Evolutionary conservation across 2,113 vertebrate genomes (phyloP), one percentile per base, ranked within the genome.

Genomic region (Arvicanthis niloticus): DNA sequence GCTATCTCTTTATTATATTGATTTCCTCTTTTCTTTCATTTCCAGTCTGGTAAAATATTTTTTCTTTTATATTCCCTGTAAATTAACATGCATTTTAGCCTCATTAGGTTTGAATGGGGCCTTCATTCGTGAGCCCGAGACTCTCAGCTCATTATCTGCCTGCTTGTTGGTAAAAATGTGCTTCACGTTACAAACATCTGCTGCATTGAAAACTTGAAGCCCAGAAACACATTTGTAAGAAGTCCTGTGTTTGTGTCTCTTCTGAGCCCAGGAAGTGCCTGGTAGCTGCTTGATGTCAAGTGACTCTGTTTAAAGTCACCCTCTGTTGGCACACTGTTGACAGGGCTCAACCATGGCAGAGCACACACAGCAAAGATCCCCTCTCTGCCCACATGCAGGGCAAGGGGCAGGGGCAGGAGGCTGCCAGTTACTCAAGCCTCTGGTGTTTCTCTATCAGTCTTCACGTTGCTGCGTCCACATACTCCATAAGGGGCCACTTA

Each of bases 1-100:
- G 34, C 62, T 80, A 26, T 93, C 93, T 95, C 42, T 89, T 95
- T 53, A 67, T 95, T 91, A 56, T 85, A 93, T 91, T 45, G 89
- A 87, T 96, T 95, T 95, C 51, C 42, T 85, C 82, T 95, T 95
- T 95, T 81, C 75, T 93, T 91, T 96, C 60, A 51, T 75, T 95
- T 70, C 42, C 89, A 76, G 75, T 53, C 60, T 89, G 86, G 11
- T 48, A 86, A 96, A 91, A 31, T 78, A 65, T 91, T 96, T 95
- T 68, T 67, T 84, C 77, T 93, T 82, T 86, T 87, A 19, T 72
- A 89, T 67, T 87, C 22, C 24, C 77, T 93, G 31, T 94, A 76
- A 95, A 89, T 96, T 82, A 76, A 65, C 84, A 13, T 91, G 37
- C 42, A 92, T 91, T 95, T 97, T 95, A 92, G 89, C 56, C 94